Base-by-base conservation (phyloP, 2,113 vertebrate genomes). In the Thamnaconus septentrionalis region DNA sequence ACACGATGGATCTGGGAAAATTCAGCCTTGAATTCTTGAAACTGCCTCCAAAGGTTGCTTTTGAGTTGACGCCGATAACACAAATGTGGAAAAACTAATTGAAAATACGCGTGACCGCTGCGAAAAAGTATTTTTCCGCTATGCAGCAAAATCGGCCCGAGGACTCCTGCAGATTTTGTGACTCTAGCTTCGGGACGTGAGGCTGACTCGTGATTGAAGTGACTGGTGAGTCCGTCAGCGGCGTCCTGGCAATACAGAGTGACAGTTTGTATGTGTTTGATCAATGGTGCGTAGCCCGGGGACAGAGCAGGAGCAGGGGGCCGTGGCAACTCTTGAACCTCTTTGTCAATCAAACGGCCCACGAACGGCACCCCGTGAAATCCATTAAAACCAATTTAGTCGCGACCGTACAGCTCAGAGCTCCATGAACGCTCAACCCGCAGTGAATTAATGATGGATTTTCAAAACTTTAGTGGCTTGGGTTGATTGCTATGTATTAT, bases 321-420 rank as follows among this genome's bases (percentile, higher is more conserved):
- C 73, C 18, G 41, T 58, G 71, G 76, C 59, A 54, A 85, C 76
- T 66, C 71, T 65, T 75, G 79, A 74, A 88, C 78, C 69, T 84
- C 75, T 59, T 80, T 83, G 87, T 90, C 87, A 85, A 80, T 90
- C 82, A 85, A 73, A 76, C 60, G 43, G 66, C 70, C 74, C 58
- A 56, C 50, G 11, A 74, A 82, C 43, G 50, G 57, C 79, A 50
- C 81, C 78, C 87, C 66, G 59, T 85, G 85, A 87, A 86, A 87
- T 90, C 89, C 83, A 89, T 84, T 81, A 79, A 81, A 85, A 79
- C 73, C 87, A 87, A 86, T 89, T 87, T 82, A 81, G 61, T 56
- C 63, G 8, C 11, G 64, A 58, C 64, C 57, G 67, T 58, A 56
- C 75, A 82, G 78, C 79, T 86, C 75, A 57, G 50, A 79, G 71